Evolutionary conservation across 2,888 invertebrate species (phyloP), one percentile per base, ranked within the genome.

Genomic region (Chymomyza amoena): DNA sequence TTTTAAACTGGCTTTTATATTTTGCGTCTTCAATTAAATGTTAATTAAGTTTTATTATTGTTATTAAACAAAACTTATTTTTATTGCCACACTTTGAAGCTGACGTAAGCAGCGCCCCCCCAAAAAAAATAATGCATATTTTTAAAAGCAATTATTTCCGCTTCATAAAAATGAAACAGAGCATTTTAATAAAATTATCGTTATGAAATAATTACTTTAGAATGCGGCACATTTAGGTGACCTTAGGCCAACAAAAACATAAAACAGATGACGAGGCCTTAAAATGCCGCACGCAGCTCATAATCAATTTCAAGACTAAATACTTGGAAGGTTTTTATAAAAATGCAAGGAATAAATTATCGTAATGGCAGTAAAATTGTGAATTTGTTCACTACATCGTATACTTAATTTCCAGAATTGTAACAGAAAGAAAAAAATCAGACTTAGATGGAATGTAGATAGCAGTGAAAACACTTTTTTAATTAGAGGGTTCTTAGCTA

Each of bases 41-140:
- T 64, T 75, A 60, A 76, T 74, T 69, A 45, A 70, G 69, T 81
- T 73, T 28, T 20, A 6, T 56, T 45, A 45, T 45, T 45, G 39
- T 45, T 45, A 45, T 45, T 45, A 45, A 45, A 45, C 39, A 45
- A 45, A 45, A 45, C 13, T 45, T 45, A 45, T 45, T 45, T 16
- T 18, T 54, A 9, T 54, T 54, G 54, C 18, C 54, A 54, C 54
- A 20, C 18, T 54, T 54, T 20, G 54, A 54, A 18, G 54, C 54
- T 54, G 54, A 54, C 54, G 20, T 18, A 16, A 54, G 20, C 16
- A 54, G 16, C 16, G 16, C 16, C 7, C 54, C 16, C 20, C n/a
- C n/a, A n/a, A n/a, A n/a, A n/a, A 54, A 54, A 54, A 54, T 6
- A 54, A 7, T 54, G 16, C 20, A 54, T 16, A 32, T 32, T 32